These are phyloP conservation scores for Dendrolimus kikuchii DNA, from an alignment of 1,140 invertebrate species.

Conservation along the genomic window DNA sequence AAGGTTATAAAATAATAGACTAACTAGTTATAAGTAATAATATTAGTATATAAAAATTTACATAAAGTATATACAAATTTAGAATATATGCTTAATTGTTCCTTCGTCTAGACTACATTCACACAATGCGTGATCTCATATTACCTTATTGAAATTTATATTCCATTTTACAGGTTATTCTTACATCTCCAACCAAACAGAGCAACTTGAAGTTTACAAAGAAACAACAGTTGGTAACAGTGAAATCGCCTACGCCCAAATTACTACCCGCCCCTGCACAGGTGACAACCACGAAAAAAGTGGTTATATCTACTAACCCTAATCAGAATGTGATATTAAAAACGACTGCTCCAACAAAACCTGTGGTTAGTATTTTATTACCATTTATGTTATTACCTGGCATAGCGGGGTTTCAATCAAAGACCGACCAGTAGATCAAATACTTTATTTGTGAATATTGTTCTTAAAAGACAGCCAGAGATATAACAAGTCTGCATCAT, in stretches of 20 bases:
- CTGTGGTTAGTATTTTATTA: constrained; percentile 13
- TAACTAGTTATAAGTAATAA: no score
- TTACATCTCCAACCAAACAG: constrained; percentile 45
- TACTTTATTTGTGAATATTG: not conserved
- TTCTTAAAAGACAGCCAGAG: not conserved
- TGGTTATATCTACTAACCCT: constrained; percentile 74
- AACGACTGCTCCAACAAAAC: constrained; percentile 35
- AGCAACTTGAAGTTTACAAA: constrained; percentile 27
- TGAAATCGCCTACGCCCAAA: constrained; percentile 78
- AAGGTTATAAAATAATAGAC: no score
- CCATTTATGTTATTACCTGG: not conserved
- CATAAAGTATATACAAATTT: no score
- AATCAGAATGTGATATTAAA: constrained; percentile 72
- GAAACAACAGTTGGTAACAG: constrained; percentile 52
- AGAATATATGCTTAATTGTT: no score
- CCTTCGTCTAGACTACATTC: no score
- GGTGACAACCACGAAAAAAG: constrained; percentile 66
- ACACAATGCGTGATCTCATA: no score
- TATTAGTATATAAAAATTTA: no score
- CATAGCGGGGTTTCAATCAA: no score
- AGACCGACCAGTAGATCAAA: no score
- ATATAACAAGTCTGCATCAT: no score
- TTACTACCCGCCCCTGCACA: constrained; percentile 78
- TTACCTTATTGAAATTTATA: not conserved
- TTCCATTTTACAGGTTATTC: constrained; percentile 40